Percentiles rank a stretch among this genome's conserved stretches.
These are phyloP conservation scores for Cephus rjabovi DNA, from an alignment of 2,888 invertebrate species.

Conservation along the genomic window DNA sequence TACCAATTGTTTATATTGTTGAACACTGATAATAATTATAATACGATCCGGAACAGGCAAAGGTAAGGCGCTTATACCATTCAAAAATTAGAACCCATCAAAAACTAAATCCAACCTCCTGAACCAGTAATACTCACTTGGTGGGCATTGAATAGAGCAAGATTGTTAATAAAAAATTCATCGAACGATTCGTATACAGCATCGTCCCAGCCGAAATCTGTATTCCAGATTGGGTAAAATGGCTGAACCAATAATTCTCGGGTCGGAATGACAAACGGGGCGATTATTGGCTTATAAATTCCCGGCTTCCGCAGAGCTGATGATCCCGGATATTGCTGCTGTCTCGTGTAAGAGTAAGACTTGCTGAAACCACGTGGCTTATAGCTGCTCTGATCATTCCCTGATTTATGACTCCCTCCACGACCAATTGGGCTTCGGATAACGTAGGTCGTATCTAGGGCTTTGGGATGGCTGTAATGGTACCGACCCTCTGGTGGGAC, in stretches of 20 bases:
- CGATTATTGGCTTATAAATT: constrained; percentile 47
- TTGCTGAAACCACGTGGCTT: not conserved
- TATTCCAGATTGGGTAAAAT: constrained; percentile 39
- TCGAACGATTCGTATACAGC: constrained; percentile 41
- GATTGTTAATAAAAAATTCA: constrained; percentile 41
- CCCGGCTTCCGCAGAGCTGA: not conserved
- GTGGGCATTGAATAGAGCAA: constrained; percentile 46
- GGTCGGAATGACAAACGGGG: constrained; percentile 45
- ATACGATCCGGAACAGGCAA: not conserved
- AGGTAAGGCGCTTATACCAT: not conserved
- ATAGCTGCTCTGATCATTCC: constrained; percentile 12
- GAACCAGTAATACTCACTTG: constrained; percentile 35
- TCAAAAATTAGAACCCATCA: not conserved
- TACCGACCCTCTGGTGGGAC: constrained; percentile 69
- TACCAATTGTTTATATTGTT: not conserved
- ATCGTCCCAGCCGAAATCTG: constrained; percentile 45
- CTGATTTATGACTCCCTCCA: constrained; percentile 15
- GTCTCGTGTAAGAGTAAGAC: not conserved
- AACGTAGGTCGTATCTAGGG: constrained; percentile 73
- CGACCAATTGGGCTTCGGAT: constrained; percentile 64
- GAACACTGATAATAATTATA: not conserved
- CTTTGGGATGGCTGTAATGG: constrained; percentile 64
- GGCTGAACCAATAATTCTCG: constrained; percentile 27
- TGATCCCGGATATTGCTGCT: not conserved
- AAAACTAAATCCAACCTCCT: not conserved